Base-by-base conservation (phyloP, 2,797 vertebrate genomes). In the Pipistrellus kuhlii region DNA sequence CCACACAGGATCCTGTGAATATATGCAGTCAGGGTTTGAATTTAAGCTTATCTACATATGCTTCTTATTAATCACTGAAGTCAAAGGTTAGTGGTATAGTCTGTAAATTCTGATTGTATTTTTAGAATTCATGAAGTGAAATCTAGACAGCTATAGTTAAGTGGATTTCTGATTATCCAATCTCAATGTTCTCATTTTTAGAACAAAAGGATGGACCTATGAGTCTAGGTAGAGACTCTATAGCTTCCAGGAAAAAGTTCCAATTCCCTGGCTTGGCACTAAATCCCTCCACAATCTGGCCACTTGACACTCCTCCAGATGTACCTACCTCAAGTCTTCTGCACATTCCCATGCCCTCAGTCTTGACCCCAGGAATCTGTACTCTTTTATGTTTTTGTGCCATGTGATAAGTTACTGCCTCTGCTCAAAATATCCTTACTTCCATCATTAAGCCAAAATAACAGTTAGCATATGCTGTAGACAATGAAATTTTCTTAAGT, bases 81-180 rank as follows among this genome's bases (percentile, higher is more conserved):
- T 51, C 73, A 85, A 71, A 90, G 51, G 41, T 21, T 85, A 76
- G 23, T 14, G 25, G 72, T 14, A 38, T 15, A 55, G 2, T 57
- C 44, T 66, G 15, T 35, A 81, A 83, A 3, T 62, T 82, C 23
- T 35, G 41, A 62, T 91, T 17, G 38, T 5, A 46, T 5, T 88
- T 95, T 92, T 88, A 46, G 73, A 88, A 85, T 41, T 38, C 20
- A 25, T 48, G 11, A 27, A 55, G 35, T 90, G 69, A 51, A 73
- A 62, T 85, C 27, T 77, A 75, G 20, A 32, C 20, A 75, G 14
- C 18, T 41, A 38, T 46, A 78, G 8, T 53, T 51, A 77, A 59
- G 51, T 30, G 23, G 8, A 20, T n/a, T 51, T 15, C 5, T 20
- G 8, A 53, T 81, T 38, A 82, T 73, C 78, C 12, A 72, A 12